phyloP scores from a whole-genome alignment of 1,140 invertebrate genomes.

The Caerostris extrusa region DNA sequence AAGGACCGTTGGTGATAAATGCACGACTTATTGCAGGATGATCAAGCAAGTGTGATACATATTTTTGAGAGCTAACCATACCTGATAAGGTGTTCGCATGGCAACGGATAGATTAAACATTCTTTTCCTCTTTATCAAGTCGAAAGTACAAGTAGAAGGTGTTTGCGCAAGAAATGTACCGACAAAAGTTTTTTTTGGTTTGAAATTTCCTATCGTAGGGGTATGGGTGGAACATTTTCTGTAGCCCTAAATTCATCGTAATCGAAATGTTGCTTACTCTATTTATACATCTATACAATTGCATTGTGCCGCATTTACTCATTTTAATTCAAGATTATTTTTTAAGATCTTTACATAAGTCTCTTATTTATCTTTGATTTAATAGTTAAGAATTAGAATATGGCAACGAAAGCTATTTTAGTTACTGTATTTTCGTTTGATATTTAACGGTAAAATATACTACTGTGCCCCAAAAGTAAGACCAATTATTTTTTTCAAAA shows the following conservation, averaged over 20 bases:
- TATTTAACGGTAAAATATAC: too few species aligned
- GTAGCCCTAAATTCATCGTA: background rate
- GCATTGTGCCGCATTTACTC: too few species aligned
- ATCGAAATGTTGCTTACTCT: too few species aligned
- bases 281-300: too few species aligned
- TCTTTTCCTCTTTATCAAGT: conserved; percentile 54
- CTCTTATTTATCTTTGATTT: too few species aligned
- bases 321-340: too few species aligned
- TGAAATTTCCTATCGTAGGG: background rate
- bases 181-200: conserved; percentile 53
- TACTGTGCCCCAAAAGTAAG: too few species aligned
- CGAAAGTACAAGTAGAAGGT: conserved; percentile 73
- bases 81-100: conserved; percentile 60
- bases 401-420: too few species aligned
- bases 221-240: background rate
- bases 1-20: conserved; percentile 67
- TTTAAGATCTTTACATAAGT: too few species aligned
- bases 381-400: too few species aligned
- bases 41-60: conserved; percentile 47
- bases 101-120: conserved; percentile 53
- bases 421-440: too few species aligned
- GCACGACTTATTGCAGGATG: conserved; percentile 47
- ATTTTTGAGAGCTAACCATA: conserved; percentile 44
- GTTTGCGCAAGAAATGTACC: conserved; percentile 56
- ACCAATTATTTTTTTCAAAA: too few species aligned